Percentiles rank a stretch among this genome's conserved stretches.
Conservation (phyloP, 2,888 invertebrate species). For the Nemoura dubitans region DNA sequence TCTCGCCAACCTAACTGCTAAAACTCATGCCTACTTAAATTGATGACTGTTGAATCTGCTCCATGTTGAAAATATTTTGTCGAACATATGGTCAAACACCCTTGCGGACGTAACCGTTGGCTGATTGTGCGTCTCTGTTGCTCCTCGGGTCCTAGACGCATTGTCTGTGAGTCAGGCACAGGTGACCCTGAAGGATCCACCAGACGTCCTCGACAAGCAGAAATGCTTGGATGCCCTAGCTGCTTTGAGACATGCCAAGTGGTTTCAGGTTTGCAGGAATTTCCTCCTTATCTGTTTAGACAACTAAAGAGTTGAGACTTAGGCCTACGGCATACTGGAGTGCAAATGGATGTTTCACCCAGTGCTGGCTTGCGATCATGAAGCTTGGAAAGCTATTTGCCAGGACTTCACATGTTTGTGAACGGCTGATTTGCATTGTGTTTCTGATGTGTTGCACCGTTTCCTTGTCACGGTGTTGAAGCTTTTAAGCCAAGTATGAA, state of each 20-base stretch:
- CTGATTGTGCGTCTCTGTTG: constrained; percentile 51
- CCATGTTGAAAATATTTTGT: constrained; percentile 49
- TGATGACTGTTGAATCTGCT: constrained; percentile 38
- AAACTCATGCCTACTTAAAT: constrained; percentile 3
- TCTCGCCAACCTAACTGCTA: not conserved
- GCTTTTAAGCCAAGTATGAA: too few relatives aligned
- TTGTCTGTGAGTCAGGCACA: constrained; percentile 55
- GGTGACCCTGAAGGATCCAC: constrained; percentile 68
- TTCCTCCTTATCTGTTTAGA: constrained; percentile 49
- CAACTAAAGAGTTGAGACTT: constrained; percentile 39
- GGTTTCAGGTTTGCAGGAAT: constrained; percentile 93
- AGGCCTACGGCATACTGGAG: not conserved
- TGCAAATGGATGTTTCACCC: not conserved
- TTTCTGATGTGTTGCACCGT: too few relatives aligned
- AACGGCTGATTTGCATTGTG: too few relatives aligned
- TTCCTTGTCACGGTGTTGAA: too few relatives aligned
- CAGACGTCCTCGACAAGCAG: constrained; percentile 97
- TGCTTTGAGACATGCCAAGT: constrained; percentile 99
- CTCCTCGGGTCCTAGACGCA: constrained; percentile 52
- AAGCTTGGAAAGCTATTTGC: too few relatives aligned
- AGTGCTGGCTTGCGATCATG: not conserved
- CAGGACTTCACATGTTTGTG: too few relatives aligned
- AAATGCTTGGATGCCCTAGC: constrained; percentile 99
- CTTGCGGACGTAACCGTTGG: constrained; percentile 59
- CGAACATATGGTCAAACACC: constrained; percentile 76